Conservation (phyloP, 2,113 vertebrate genomes). For the Carassius gibelio region DNA sequence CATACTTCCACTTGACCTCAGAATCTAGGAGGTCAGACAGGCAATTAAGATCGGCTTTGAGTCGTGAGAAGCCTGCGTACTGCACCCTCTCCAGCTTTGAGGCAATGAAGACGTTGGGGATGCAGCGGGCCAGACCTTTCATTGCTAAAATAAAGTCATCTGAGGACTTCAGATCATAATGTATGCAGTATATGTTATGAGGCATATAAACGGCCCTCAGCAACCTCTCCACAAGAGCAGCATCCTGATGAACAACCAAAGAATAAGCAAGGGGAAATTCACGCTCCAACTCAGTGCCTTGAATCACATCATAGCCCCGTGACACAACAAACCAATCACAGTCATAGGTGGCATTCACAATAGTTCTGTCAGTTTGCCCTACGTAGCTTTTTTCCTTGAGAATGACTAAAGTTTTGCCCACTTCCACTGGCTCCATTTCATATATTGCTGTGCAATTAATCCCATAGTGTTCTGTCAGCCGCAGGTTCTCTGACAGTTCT, state of each 20-base stretch:
- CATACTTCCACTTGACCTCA: conserved; percentile 84
- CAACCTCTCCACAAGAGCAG: conserved; percentile 88
- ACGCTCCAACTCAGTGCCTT: conserved; percentile 75
- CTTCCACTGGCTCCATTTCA: conserved; percentile 84
- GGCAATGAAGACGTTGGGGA: conserved; percentile 86
- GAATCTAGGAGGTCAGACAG: conserved; percentile 85
- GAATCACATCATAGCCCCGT: conserved; percentile 75
- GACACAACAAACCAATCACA: conserved; percentile 75
- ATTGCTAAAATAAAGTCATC: conserved; percentile 81
- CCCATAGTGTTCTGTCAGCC: conserved; percentile 64
- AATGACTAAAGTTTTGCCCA: conserved; percentile 84
- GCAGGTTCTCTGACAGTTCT: conserved; percentile 65
- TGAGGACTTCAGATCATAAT: conserved; percentile 86
- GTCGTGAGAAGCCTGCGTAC: conserved; percentile 87
- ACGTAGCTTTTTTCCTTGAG: conserved; percentile 67
- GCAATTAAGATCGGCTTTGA: conserved; percentile 90
- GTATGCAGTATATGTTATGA: conserved; percentile 90
- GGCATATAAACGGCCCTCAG: conserved; percentile 81
- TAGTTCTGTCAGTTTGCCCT: conserved; percentile 79
- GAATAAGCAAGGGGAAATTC: conserved; percentile 88
- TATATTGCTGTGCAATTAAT: conserved; percentile 84
- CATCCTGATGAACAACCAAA: conserved; percentile 90
- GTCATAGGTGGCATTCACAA: conserved; percentile 74
- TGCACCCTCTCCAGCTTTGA: conserved; percentile 85
- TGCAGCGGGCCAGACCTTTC: conserved; percentile 81